phyloP scores from a whole-genome alignment of 2,797 vertebrate genomes.

The Enteromius paludinosus region DNA sequence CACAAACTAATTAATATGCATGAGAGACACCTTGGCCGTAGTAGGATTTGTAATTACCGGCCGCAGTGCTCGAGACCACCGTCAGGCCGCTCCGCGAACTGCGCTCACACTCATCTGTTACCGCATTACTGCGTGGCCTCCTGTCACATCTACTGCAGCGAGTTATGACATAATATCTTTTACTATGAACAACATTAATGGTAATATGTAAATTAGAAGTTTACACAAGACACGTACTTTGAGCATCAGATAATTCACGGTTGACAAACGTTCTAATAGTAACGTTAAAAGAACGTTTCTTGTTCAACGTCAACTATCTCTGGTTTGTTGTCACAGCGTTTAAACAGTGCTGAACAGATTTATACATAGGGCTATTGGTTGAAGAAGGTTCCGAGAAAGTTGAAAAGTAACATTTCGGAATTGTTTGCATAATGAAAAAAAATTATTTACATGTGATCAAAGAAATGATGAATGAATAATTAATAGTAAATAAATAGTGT shows the following conservation, averaged over 20 bases:
- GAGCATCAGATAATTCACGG: not conserved
- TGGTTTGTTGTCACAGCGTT: too few species aligned
- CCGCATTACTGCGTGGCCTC: slow-evolving; percentile 33
- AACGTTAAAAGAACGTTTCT: not conserved
- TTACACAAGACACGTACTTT: not conserved
- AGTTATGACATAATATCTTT: not conserved
- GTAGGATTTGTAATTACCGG: not conserved
- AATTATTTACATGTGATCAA: not conserved
- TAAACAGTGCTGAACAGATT: too few species aligned
- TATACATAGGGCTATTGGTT: too few species aligned
- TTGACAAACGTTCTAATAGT: not conserved
- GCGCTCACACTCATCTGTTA: slow-evolving; percentile 12
- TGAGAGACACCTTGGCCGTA: not conserved
- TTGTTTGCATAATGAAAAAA: too few species aligned
- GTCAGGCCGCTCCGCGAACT: slow-evolving; percentile 13
- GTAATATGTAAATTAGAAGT: not conserved
- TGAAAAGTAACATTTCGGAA: too few species aligned
- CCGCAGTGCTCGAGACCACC: not conserved
- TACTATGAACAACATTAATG: not conserved
- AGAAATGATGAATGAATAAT: not conserved
- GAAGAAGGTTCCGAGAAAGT: too few species aligned
- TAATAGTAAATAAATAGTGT: not conserved
- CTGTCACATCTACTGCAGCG: not conserved
- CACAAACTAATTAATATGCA: slow-evolving; percentile 1
- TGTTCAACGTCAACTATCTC: not conserved